Evolutionary conservation across 2,113 vertebrate species (phyloP).

Genomic region (Pterophyllum scalare): DNA sequence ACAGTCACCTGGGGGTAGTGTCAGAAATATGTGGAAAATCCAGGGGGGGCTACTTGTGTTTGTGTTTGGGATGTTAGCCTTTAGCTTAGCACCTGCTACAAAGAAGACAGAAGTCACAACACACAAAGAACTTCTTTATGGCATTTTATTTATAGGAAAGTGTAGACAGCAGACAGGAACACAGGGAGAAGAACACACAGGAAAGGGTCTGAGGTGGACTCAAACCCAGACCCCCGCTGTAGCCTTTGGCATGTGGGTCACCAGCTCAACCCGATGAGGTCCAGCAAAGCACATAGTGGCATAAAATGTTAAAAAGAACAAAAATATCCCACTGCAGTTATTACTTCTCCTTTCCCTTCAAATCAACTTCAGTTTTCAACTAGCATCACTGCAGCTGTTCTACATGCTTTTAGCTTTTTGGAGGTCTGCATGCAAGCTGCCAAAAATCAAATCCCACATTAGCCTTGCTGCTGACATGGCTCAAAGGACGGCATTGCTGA

Average conservation of each 20-base stretch:
- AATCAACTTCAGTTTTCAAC: not conserved
- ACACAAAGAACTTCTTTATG: not conserved
- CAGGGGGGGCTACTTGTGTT: not conserved
- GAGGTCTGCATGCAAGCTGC: too few species aligned
- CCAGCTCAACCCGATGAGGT: too few species aligned
- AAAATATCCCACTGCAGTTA: not conserved
- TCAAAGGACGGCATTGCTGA: not conserved
- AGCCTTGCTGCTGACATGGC: not conserved
- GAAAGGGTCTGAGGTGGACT: not conserved
- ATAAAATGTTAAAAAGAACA: not conserved
- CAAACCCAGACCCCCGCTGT: not conserved
- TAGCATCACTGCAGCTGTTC: too few species aligned
- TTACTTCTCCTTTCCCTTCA: not conserved
- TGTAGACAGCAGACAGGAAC: not conserved
- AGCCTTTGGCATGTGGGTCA: not conserved
- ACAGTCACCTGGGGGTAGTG: not conserved
- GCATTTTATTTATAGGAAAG: not conserved
- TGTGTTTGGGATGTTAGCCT: not conserved
- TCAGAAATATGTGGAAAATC: not conserved
- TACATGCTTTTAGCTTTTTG: too few species aligned
- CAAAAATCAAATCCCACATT: not conserved
- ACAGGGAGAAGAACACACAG: too few species aligned
- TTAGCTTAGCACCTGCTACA: conserved; percentile 12
- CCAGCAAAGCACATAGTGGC: too few species aligned
- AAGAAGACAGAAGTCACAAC: not conserved